Conservation (phyloP, 1,140 invertebrate species). For the Ceratoteleas bidentatus region DNA sequence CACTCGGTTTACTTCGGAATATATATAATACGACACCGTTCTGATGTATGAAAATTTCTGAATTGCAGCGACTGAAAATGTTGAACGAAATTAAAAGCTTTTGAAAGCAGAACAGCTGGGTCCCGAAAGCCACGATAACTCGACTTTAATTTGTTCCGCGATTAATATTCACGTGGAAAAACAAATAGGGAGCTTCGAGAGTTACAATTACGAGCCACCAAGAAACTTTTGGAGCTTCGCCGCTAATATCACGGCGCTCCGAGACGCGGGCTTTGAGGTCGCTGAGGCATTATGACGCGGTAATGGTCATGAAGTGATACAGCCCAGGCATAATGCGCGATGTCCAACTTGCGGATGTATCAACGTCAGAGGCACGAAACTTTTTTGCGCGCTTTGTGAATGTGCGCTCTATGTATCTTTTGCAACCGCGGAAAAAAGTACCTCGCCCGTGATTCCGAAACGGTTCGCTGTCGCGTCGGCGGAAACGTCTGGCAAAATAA, state of each 20-base stretch:
- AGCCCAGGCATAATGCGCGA: neutral
- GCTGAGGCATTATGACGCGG: constrained; percentile 5
- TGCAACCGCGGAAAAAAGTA: too few species aligned
- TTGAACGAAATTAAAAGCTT: neutral
- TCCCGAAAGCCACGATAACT: constrained; percentile 6
- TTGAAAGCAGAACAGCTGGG: neutral
- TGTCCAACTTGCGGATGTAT: constrained; percentile 6
- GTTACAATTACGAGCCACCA: constrained; percentile 21
- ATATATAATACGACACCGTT: too few species aligned
- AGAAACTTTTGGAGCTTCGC: constrained; percentile 25
- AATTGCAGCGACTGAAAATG: too few species aligned
- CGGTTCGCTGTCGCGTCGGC: too few species aligned
- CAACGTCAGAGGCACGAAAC: too few species aligned
- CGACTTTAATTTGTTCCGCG: constrained; percentile 5
- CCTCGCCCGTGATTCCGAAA: too few species aligned
- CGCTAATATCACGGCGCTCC: constrained; percentile 19
- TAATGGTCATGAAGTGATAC: constrained; percentile 25
- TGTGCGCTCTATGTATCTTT: too few species aligned
- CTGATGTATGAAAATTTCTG: too few species aligned
- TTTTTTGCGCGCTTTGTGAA: too few species aligned
- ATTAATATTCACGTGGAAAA: constrained; percentile 29
- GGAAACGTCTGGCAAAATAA: too few species aligned
- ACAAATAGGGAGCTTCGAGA: constrained; percentile 15
- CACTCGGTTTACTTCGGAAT: too few species aligned
- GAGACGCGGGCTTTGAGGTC: constrained; percentile 12